Evolutionary conservation across 2,888 invertebrate genomes (phyloP).

Genomic region (Caenorhabditis afra): DNA sequence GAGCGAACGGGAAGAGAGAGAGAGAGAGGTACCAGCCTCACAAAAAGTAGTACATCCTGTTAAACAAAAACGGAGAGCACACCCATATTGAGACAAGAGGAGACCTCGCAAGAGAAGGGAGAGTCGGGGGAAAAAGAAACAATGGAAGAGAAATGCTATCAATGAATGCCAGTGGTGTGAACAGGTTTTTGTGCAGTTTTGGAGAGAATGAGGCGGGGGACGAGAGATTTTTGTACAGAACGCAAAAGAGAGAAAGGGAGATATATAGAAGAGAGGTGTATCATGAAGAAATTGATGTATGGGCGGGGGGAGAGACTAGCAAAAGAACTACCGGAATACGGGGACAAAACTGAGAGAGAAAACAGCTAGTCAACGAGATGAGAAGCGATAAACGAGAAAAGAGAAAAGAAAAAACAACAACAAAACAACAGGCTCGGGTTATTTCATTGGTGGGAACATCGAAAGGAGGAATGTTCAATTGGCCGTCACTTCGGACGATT

Average conservation of each 20-base stretch:
- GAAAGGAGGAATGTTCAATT: too few relatives aligned
- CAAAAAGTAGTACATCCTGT: neutral
- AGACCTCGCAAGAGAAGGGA: neutral
- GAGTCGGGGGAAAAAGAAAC: neutral
- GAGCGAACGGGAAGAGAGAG: neutral
- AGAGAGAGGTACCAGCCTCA: slow-evolving; percentile 19
- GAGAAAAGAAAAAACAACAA: neutral
- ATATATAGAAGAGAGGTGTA: too few relatives aligned
- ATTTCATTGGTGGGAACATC: neutral
- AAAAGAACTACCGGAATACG: neutral
- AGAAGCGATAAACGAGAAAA: neutral
- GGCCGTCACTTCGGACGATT: neutral
- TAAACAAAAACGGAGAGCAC: neutral
- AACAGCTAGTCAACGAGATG: slow-evolving; percentile 12
- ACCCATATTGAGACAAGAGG: neutral
- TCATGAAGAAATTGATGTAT: too few relatives aligned
- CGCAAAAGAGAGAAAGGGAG: too few relatives aligned
- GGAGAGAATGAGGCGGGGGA: neutral
- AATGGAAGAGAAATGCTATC: neutral
- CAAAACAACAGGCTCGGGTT: neutral
- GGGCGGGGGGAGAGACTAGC: neutral
- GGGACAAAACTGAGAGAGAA: neutral
- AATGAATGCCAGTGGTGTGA: neutral
- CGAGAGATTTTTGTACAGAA: neutral
- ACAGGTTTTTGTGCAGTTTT: neutral